A percentile compares a stretch with the other conserved stretches of the same genome.
Conservation (phyloP, 2,113 vertebrate species). For the Sula dactylatra region DNA sequence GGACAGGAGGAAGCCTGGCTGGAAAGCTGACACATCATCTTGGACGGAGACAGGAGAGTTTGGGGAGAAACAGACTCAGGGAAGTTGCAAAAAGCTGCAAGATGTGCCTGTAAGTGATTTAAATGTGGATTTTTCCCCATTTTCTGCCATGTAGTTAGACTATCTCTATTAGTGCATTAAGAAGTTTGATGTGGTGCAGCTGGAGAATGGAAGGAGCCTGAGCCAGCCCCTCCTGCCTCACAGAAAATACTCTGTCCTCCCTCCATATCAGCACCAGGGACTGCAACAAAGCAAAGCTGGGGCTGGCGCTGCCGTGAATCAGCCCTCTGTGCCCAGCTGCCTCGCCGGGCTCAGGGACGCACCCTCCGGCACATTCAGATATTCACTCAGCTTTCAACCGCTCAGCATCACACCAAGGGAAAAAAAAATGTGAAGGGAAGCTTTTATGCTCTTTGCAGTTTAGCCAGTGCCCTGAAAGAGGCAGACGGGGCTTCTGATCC, state of each 20-base stretch:
- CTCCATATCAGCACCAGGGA: not conserved
- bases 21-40: not conserved
- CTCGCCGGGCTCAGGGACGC: not conserved
- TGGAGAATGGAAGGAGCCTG: not conserved
- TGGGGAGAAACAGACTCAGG: not conserved
- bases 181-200: not conserved
- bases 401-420: not conserved
- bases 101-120: not conserved
- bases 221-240: not conserved
- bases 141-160: not conserved
- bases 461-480: not conserved
- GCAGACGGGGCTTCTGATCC: not conserved
- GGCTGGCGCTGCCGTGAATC: not conserved
- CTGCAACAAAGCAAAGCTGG: not conserved
- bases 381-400: not conserved
- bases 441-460: not conserved
- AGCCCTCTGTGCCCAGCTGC: slow-evolving; percentile 53
- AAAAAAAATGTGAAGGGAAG: not conserved
- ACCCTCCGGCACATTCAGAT: not conserved
- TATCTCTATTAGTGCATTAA: accelerated
- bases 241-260: slow-evolving; percentile 41
- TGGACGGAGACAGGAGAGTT: not conserved
- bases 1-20: not conserved
- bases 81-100: not conserved
- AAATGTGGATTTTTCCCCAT: accelerated